Base-by-base conservation (phyloP, 2,888 invertebrate species). In the Hermaeophaga mercurialis region DNA sequence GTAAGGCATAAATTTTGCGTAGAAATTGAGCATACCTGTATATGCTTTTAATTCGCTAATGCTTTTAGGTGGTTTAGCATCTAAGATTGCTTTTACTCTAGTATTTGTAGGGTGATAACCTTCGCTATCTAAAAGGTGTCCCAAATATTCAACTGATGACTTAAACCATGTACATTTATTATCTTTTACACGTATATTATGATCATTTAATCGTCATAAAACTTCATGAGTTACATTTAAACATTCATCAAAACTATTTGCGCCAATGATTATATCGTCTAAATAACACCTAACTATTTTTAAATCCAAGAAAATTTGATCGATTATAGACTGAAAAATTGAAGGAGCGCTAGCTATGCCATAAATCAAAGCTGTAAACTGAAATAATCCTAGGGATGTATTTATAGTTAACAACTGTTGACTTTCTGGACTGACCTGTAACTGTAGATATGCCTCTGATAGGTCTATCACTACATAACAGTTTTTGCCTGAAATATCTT, bases 321-420 rank as follows among this genome's bases (percentile, higher is more conserved):
- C 49, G 5, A 49, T 38, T n/a, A 38, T 1, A 1, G 49, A 49
- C 24, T 49, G 49, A 26, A 49, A 49, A 9, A 49, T 49, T 11
- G 38, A 36, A 1, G 39, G 39, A 6, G 49, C 26, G 15, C 49
- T 49, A 14, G 49, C n/a, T n/a, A 22, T 22, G 3, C 22, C 4
- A 22, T 22, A 22, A 6, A 22, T 22, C 3, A 22, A 3, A 14
- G 24, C 2, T 7, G 26, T 31, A n/a, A 11, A 44, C 9, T 9
- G 9, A 8, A 44, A 28, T 8, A 44, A 15, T 4, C 44, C 44
- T 14, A 44, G 14, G 9, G 9, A 11, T 2, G 26, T 28, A 28
- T 44, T 44, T 14, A 44, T 44, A 5, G 44, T 28, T 14, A 28
- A 14, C 1, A 28, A 7, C 4, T 28, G 1, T 15, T 28, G 26